Base-by-base conservation (phyloP, 2,113 vertebrate species). In the Otolemur garnettii region DNA sequence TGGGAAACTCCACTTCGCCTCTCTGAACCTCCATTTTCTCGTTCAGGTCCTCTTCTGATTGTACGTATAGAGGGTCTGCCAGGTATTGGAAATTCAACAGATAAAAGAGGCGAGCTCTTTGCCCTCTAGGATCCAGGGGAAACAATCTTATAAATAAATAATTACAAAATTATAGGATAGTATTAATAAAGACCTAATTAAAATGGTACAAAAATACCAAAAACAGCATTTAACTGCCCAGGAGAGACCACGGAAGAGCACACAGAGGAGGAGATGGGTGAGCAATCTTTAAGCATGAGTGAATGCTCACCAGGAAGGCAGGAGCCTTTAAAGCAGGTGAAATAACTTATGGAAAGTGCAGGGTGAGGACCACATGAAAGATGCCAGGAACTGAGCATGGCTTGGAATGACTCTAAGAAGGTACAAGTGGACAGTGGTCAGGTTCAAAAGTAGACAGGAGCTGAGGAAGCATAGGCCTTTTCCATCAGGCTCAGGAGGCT, bases 141-240 rank as follows among this genome's bases (percentile, higher is more conserved):
- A 78, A 68, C 22, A 74, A 18, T 66, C 33, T 87, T 93, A 4
- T 53, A 92, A 96, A 83, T 83, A 86, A 72, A 35, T 22, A 86
- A 59, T 82, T 74, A 82, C 28, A 60, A 86, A 79, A 53, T n/a
- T 79, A 0, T 10, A 7, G 42, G 50, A 69, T 71, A 94, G 45
- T 89, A 8, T n/a, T 91, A 50, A 50, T 60, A 66, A 86, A 77
- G 33, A 28, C 24, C 35, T 53, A 50, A 30, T 57, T 21, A 78
- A 90, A 62, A 35, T 92, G 33, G 62, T 92, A 53, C 13, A n/a
- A 87, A 86, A 91, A 69, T 59, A 78, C 35, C 24, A n/a, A 91
- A 22, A 69, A 93, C 17, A 95, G 42, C 8, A 42, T 45, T 90
- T 81, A 72, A 77, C 57, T 55, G 57, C 5, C 55, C 13, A 19